These are phyloP conservation scores for Balaenoptera acutorostrata DNA, from an alignment of 2,113 vertebrate species.

Conservation along the genomic window DNA sequence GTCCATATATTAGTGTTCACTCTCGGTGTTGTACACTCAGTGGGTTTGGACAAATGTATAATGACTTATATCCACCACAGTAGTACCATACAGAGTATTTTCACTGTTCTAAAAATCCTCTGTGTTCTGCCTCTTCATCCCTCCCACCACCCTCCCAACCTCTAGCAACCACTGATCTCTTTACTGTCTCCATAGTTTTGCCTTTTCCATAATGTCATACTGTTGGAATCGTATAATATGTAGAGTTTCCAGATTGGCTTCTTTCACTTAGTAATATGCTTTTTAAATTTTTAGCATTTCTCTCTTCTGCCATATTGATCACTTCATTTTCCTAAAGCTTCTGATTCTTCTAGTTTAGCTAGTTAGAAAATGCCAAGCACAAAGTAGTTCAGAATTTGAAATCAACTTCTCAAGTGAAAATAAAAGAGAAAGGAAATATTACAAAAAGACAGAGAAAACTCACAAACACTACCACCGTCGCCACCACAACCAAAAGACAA, in stretches of 20 bases:
- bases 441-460: not conserved
- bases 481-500: not conserved
- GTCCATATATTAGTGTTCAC: not conserved
- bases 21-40: not conserved
- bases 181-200: not conserved
- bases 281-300: not conserved
- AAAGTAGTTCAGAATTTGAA: not conserved
- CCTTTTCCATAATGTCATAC: not conserved
- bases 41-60: not conserved
- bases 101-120: not conserved
- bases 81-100: not conserved
- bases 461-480: not conserved
- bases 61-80: not conserved
- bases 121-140: not conserved
- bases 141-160: not conserved
- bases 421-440: not conserved
- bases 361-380: not conserved
- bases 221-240: not conserved
- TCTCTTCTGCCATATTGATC: not conserved
- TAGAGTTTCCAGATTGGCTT: not conserved
- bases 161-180: not conserved
- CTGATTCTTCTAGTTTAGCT: not conserved
- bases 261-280: not conserved
- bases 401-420: not conserved
- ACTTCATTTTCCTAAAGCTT: not conserved